Evolutionary conservation across 1,140 invertebrate genomes (phyloP).

Genomic region (Achroia grisella): DNA sequence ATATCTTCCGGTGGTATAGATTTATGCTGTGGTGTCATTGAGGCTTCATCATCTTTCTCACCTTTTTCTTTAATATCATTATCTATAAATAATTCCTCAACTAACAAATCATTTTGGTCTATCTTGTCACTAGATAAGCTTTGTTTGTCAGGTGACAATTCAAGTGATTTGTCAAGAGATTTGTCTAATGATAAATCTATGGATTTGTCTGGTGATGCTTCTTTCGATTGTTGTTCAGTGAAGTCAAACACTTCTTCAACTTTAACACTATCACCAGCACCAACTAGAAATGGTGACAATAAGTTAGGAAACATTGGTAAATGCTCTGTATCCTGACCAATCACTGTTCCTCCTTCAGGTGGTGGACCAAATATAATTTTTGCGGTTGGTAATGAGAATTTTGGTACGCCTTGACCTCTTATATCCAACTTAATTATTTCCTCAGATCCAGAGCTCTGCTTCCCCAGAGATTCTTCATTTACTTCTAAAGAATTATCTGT

Average conservation of each 20-base stretch:
- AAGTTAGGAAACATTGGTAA: conserved; percentile 49
- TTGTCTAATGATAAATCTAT: conserved; percentile 14
- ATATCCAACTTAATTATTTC: conserved; percentile 70
- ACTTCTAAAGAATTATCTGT: conserved; percentile 11
- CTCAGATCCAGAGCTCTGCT: conserved; percentile 51
- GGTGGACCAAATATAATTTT: conserved; percentile 66
- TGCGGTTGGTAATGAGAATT: conserved; percentile 39
- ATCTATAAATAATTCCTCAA: conserved; percentile 63
- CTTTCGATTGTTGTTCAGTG: conserved; percentile 1
- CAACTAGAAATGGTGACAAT: conserved; percentile 51
- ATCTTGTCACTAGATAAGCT: conserved; percentile 43
- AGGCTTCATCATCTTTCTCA: conserved; percentile 23
- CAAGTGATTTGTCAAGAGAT: conserved; percentile 15
- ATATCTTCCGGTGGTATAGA: conserved; percentile 53
- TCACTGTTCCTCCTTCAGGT: conserved; percentile 39
- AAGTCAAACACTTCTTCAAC: conserved; percentile 45
- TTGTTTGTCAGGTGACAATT: conserved; percentile 2
- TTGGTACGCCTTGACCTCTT: conserved; percentile 53
- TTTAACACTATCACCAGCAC: conserved; percentile 35
- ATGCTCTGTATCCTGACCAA: conserved; percentile 31
- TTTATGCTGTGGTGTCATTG: conserved; percentile 32
- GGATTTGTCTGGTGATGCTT: conserved; percentile 12
- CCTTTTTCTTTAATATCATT: conserved; percentile 46
- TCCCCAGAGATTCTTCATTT: conserved; percentile 22
- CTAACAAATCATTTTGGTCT: conserved; percentile 50